Evolutionary conservation across 1,140 invertebrate species (phyloP).

Genomic region (Papilio polyxenes): DNA sequence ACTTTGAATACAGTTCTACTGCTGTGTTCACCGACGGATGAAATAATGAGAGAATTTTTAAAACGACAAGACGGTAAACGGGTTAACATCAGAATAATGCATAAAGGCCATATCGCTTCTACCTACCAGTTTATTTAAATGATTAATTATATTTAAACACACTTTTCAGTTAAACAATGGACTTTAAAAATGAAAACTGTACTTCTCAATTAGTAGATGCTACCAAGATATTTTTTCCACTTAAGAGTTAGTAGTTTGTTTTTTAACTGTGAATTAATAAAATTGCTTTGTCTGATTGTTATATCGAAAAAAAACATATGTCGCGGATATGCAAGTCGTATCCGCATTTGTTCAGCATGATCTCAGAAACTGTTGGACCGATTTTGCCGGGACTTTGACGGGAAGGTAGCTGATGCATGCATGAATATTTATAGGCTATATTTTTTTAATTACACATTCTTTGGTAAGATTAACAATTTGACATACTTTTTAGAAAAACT

Average conservation of each 20-base stretch:
- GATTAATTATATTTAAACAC: background rate
- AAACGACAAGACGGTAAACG: constrained; percentile 27
- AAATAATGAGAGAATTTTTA: constrained; percentile 32
- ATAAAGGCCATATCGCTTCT: constrained; percentile 6
- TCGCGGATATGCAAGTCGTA: no score
- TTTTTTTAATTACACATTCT: no score
- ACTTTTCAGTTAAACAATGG: background rate
- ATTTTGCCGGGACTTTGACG: no score
- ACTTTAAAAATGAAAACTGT: background rate
- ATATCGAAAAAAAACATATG: no score
- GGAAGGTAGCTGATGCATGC: no score
- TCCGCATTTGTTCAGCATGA: no score
- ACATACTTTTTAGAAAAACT: no score
- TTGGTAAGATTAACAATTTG: no score
- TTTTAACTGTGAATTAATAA: no score
- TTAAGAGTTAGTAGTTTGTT: background rate
- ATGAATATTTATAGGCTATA: no score
- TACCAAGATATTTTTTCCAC: background rate
- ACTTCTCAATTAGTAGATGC: background rate
- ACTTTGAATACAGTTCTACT: constrained; percentile 5
- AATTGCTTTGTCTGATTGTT: no score
- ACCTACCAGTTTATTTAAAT: constrained; percentile 1
- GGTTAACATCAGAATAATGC: constrained; percentile 31
- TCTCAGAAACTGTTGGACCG: no score
- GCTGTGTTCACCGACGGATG: background rate